Evolutionary conservation across 1,140 invertebrate genomes (phyloP).

Genomic region (Ceratoteleas bidentatus): DNA sequence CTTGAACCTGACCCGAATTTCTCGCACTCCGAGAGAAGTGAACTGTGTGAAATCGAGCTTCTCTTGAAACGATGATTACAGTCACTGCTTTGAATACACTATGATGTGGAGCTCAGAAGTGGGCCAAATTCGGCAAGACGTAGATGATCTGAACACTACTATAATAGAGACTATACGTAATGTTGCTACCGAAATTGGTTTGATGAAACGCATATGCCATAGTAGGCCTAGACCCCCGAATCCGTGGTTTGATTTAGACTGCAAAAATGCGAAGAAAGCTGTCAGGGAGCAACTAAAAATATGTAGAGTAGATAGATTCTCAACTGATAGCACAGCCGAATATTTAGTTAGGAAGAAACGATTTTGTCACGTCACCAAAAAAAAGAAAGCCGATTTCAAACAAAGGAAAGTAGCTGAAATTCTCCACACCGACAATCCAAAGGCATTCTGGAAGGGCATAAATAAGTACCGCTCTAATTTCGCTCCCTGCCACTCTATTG

Average conservation of each 20-base stretch:
- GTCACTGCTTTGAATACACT: not conserved
- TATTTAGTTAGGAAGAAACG: not conserved
- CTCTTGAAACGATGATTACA: not conserved
- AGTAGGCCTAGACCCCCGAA: not conserved
- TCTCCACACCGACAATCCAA: not conserved
- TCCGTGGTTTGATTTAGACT: not conserved
- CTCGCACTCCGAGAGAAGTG: not conserved
- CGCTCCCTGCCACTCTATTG: too few species aligned
- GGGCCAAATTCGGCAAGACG: not conserved
- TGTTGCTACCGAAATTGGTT: not conserved
- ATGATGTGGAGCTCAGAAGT: not conserved
- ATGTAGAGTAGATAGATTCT: not conserved
- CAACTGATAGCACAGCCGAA: not conserved
- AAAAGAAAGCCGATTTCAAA: not conserved
- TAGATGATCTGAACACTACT: not conserved
- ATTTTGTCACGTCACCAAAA: not conserved
- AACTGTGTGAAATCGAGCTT: not conserved
- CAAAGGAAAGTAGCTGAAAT: not conserved
- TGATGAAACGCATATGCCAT: not conserved
- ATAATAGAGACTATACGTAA: not conserved
- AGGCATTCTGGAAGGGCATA: not conserved
- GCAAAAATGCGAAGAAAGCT: not conserved
- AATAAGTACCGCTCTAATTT: not conserved
- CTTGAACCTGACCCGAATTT: not conserved
- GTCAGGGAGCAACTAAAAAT: not conserved